Evolutionary conservation across 1,140 invertebrate genomes (phyloP), one percentile per base, ranked within the genome.

Genomic region (Metopolophium dirhodum): DNA sequence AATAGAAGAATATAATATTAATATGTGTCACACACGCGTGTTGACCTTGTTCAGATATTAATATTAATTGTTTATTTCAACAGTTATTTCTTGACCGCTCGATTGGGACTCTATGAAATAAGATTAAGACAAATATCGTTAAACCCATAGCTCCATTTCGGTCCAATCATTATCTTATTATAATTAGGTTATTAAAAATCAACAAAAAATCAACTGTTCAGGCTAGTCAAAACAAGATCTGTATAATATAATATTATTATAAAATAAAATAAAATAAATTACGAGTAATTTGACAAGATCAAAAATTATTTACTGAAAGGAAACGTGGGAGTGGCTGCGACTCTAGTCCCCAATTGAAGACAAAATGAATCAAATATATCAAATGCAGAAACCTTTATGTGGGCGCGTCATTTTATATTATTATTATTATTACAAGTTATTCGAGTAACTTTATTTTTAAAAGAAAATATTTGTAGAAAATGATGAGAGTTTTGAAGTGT

Each of bases 391-490:
- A 61, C 57, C 23, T 90, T 45, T 77, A n/a, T n/a, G 30, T n/a
- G n/a, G 61, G 61, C 26, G 0, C 26, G 6, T 57, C 61, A 90
- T 23, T 45, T 68, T 30, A 30, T 41, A 45, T 20, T 90, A 88
- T 88, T 61, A 41, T 37, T 57, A 57, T 57, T 90, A 89, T 37
- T 89, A 41, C 26, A 91, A 83, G 35, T 93, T 86, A 86, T 54
- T 8, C 49, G 9, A 85, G 49, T 86, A 57, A 85, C 20, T 49
- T 85, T 85, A 41, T 86, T 86, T 93, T 51, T 85, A 54, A 41
- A 92, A 37, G 61, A 83, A 83, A 57, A 93, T 93, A 93, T 85
- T 92, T 83, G 45, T 91, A 14, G n/a, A 83, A 92, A 83, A 92
- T 82, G 26, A 92, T 54, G 77, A 37, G 77, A 85, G 45, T 85